A percentile compares a stretch with the other conserved stretches of the same genome.
Evolutionary conservation across 2,797 vertebrate genomes (phyloP).

Genomic region (Aeoliscus strigatus): DNA sequence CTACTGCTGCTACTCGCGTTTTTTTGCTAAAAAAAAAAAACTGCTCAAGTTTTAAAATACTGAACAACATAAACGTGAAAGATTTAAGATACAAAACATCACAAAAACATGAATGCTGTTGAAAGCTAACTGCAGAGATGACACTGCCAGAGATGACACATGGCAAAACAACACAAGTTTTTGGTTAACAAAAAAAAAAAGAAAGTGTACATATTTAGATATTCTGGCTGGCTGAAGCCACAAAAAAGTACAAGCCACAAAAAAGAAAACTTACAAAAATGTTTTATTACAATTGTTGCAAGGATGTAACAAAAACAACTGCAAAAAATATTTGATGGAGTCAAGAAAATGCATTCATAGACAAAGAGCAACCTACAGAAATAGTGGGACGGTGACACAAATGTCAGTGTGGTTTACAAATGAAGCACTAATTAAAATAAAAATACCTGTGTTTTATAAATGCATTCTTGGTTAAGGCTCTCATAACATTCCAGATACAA

Average conservation of each 20-base stretch:
- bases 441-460: conserved; percentile 8
- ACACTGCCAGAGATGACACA: no score
- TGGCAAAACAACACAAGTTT: no score
- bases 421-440: conserved; percentile 11
- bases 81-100: no score
- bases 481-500: conserved; percentile 16
- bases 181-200: no score
- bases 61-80: no score
- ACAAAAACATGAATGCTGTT: no score
- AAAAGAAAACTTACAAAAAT: conserved; percentile 1
- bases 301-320: conserved; percentile 11
- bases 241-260: conserved; percentile 5
- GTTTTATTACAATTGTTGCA: conserved; percentile 43
- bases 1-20: no score
- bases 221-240: no score
- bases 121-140: no score
- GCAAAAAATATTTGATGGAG: conserved; percentile 19
- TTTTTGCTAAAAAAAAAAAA: no score
- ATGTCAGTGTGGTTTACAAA: conserved; percentile 22
- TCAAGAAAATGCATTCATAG: conserved; percentile 20
- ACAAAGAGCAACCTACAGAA: conserved; percentile 34
- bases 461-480: conserved; percentile 4
- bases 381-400: conserved; percentile 38
- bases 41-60: no score
- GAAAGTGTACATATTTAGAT: no score